phyloP scores from a whole-genome alignment of 2,113 vertebrate genomes.

The Cebidichthys violaceus region DNA sequence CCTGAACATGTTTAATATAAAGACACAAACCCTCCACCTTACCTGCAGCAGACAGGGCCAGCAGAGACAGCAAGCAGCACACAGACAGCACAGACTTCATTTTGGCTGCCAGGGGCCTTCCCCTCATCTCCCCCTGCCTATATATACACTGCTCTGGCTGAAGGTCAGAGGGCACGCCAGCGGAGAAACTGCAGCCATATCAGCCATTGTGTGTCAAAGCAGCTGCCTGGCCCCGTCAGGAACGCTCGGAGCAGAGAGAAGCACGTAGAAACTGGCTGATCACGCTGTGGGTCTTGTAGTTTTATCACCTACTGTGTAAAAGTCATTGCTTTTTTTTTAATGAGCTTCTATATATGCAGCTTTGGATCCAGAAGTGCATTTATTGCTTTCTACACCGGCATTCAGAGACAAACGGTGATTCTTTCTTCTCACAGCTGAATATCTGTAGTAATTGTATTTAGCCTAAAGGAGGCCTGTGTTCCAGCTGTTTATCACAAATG shows the following conservation, averaged over 20 bases:
- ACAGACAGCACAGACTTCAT: slow-evolving; percentile 76
- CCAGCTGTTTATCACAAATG: slow-evolving; percentile 14
- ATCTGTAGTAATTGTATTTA: neutral
- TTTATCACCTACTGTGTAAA: neutral
- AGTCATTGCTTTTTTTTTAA: neutral
- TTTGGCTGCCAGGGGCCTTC: slow-evolving; percentile 78
- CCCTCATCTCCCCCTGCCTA: slow-evolving; percentile 51
- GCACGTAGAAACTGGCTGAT: neutral
- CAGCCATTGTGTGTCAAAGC: slow-evolving; percentile 69
- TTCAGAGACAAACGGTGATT: neutral
- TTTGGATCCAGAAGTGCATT: neutral
- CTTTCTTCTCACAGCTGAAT: neutral
- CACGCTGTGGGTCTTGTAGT: neutral
- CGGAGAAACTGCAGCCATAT: slow-evolving; percentile 59
- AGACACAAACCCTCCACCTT: slow-evolving; percentile 37
- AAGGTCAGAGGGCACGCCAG: slow-evolving; percentile 74
- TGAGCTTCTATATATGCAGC: neutral
- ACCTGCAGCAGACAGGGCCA: slow-evolving; percentile 78
- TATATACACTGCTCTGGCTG: slow-evolving; percentile 78
- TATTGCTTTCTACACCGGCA: neutral
- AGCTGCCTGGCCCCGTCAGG: slow-evolving; percentile 70
- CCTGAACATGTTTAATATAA: neutral
- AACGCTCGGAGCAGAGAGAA: neutral
- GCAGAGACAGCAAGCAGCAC: slow-evolving; percentile 76
- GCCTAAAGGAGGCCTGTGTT: slow-evolving; percentile 1